Base-by-base conservation (phyloP, 2,113 vertebrate species). In the Mesitornis unicolor region DNA sequence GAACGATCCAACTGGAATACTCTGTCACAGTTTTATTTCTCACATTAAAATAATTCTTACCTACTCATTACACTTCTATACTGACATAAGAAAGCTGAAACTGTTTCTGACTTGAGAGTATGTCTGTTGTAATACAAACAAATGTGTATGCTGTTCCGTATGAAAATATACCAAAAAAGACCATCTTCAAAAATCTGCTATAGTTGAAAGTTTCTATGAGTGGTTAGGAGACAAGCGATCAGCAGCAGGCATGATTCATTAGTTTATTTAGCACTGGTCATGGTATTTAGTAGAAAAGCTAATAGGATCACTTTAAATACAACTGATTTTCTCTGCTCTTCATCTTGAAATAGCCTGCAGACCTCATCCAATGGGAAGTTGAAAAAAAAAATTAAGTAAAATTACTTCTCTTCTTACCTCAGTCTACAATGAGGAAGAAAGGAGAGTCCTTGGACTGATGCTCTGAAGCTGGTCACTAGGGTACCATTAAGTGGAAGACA, bases 141-240 rank as follows among this genome's bases (percentile, higher is more conserved):
- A 97, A 94, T 84, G 11, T 89, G 38, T 74, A 60, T 29, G 16
- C 69, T 85, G 18, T 90, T 95, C 80, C 71, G 50, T 87, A 67
- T 20, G 36, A 89, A 94, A 95, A 90, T 69, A 69, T 25, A 22
- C 31, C 89, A 87, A 56, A 92, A 87, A 51, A 57, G 54, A 87
- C 56, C 19, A 33, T 95, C 45, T 95, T 93, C 54, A 88, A 82
- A 95, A 93, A 71, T 86, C 61, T 94, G 43, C 75, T 91, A 8
- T 61, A 84, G 71, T 85, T 95, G 75, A 90, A 96, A 92, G 43
- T 77, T 96, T 97, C 87, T 56, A 69, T 87, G 73, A 96, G 43
- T 56, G 42, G 53, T 93, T 87, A 78, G 45, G 94, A 97, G 95
- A 77, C 61, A 91, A 95, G 54, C 71, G 51, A 90, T 93, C 93